Conservation (phyloP, 2,797 vertebrate genomes). For the Pteropus rufus region DNA sequence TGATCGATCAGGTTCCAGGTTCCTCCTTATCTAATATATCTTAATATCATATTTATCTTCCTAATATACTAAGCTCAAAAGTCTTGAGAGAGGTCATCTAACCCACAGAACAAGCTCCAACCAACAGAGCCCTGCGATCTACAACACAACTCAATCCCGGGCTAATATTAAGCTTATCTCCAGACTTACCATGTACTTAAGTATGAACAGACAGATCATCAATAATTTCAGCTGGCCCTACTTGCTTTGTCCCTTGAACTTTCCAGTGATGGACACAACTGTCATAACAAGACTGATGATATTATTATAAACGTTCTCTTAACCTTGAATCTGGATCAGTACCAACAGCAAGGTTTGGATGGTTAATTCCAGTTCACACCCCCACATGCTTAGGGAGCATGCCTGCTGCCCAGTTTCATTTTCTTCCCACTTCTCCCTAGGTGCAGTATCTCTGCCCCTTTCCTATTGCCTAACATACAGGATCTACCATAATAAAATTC, state of each 20-base stretch:
- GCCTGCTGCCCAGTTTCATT: not conserved
- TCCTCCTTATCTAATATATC: not conserved
- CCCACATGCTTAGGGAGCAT: not conserved
- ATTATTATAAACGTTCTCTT: not conserved
- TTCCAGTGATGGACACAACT: not conserved
- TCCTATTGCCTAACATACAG: not conserved
- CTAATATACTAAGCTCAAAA: not conserved
- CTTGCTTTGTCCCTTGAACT: not conserved
- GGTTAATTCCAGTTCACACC: not conserved
- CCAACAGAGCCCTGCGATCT: not conserved
- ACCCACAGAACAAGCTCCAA: not conserved
- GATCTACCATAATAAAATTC: not conserved
- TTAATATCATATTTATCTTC: not conserved
- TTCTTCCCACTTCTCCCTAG: not conserved
- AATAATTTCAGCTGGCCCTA: not conserved
- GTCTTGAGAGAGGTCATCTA: not conserved
- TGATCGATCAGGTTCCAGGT: not conserved
- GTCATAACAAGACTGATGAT: not conserved
- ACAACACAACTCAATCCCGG: not conserved
- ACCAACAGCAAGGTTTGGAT: not conserved
- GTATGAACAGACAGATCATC: not conserved
- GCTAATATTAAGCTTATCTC: not conserved
- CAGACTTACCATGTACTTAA: not conserved
- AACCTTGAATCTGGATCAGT: not conserved
- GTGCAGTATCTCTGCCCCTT: not conserved